These are phyloP conservation scores for Morinoia aosen DNA, from an alignment of 2,888 invertebrate species.

Conservation along the genomic window DNA sequence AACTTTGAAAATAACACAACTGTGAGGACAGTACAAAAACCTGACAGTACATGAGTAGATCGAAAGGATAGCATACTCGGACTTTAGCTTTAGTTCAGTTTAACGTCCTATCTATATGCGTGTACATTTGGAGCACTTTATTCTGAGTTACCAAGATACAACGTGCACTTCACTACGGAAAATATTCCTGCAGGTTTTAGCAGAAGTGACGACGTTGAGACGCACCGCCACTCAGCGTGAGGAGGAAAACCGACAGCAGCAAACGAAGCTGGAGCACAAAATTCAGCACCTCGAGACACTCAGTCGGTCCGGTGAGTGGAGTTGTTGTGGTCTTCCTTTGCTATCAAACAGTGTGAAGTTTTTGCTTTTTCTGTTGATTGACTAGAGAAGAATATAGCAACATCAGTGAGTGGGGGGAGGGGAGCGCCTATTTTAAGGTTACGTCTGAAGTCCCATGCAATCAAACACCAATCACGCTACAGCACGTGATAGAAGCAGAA, in stretches of 20 bases:
- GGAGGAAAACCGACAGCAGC: constrained; percentile 86
- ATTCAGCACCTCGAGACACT: constrained; percentile 91
- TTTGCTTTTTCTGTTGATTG: too few species aligned
- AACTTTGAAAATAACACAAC: too few species aligned
- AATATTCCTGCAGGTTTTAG: constrained; percentile 77
- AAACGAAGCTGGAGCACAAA: constrained; percentile 90
- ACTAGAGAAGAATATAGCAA: too few species aligned
- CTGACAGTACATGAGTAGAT: too few species aligned
- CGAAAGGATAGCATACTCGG: not conserved
- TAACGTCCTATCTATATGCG: not conserved
- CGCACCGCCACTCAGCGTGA: constrained; percentile 86
- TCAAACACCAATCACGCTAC: too few species aligned
- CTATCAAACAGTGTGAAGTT: not conserved
- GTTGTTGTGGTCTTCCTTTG: not conserved
- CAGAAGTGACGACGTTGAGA: constrained; percentile 85
- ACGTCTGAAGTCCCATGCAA: too few species aligned
- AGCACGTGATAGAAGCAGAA: too few species aligned
- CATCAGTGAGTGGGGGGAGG: too few species aligned
- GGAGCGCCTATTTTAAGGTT: too few species aligned
- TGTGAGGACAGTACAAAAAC: too few species aligned
- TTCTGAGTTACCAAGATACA: not conserved
- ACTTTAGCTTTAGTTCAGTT: too few species aligned
- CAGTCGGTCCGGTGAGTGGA: constrained; percentile 75
- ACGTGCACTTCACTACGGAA: not conserved
- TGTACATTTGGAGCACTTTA: not conserved